Percentiles rank a stretch among this genome's conserved stretches.
Conservation (phyloP, 2,113 vertebrate species). For the Perca flavescens region DNA sequence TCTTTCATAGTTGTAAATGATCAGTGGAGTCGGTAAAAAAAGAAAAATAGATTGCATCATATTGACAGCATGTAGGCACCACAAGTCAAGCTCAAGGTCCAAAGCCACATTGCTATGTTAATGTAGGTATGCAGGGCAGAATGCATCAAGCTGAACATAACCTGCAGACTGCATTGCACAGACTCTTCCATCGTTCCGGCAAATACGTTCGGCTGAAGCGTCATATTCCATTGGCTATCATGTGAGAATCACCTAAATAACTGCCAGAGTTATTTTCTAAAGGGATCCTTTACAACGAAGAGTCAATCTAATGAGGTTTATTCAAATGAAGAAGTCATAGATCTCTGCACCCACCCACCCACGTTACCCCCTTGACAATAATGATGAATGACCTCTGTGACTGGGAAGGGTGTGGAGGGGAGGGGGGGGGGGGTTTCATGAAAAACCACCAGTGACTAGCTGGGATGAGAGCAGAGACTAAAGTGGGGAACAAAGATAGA, state of each 20-base stretch:
- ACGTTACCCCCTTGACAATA: constrained; percentile 83
- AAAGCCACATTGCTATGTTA: constrained; percentile 66
- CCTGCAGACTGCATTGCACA: constrained; percentile 51
- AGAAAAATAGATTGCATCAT: constrained; percentile 46
- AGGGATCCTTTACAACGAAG: constrained; percentile 82
- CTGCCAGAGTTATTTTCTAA: constrained; percentile 82
- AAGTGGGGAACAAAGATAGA: constrained; percentile 70
- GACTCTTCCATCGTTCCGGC: constrained; percentile 60
- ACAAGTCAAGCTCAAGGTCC: constrained; percentile 74
- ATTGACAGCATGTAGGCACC: constrained; percentile 64
- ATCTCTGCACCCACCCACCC: constrained; percentile 83
- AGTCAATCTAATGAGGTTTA: constrained; percentile 85
- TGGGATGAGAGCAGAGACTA: constrained; percentile 68
- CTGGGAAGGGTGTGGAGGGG: constrained; percentile 65
- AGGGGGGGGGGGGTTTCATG: constrained; percentile 75
- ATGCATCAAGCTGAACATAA: constrained; percentile 70
- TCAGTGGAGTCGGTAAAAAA: constrained; percentile 46
- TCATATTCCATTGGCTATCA: constrained; percentile 80
- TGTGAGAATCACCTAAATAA: constrained; percentile 81
- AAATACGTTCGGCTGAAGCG: constrained; percentile 74
- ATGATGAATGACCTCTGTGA: constrained; percentile 84
- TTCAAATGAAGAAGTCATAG: constrained; percentile 85
- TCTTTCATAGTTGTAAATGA: constrained; percentile 54
- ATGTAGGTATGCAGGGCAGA: constrained; percentile 59
- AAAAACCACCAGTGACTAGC: constrained; percentile 80